Conservation (phyloP, 2,113 vertebrate genomes). For the Chlamydotis undulata region DNA sequence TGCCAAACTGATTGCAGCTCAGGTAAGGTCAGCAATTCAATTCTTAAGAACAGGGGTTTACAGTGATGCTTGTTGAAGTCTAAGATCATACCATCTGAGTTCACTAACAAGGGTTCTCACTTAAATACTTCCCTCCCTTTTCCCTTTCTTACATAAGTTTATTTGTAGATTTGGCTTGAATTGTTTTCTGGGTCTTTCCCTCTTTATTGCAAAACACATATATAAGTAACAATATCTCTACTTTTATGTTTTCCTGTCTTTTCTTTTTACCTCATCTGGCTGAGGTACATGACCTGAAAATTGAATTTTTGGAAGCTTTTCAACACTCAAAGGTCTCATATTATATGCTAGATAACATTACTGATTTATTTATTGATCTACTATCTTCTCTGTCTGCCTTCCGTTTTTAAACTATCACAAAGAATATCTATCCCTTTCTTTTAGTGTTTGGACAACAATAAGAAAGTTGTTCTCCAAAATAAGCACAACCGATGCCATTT, state of each 20-base stretch:
- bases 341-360: not conserved
- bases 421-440: not conserved
- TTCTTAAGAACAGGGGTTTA: not conserved
- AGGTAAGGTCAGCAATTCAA: not conserved
- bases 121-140: not conserved
- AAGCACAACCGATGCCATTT: not conserved
- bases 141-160: not conserved
- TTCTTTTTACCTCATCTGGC: not conserved
- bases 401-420: slow-evolving; percentile 9
- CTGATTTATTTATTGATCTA: slow-evolving; percentile 50
- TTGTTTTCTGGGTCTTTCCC: not conserved
- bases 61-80: not conserved
- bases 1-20: not conserved
- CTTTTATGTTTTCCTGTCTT: not conserved
- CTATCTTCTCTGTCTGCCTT: slow-evolving; percentile 14
- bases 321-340: not conserved
- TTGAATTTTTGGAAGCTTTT: slow-evolving; percentile 5
- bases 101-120: not conserved
- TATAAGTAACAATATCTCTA: not conserved
- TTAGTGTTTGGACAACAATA: slow-evolving; percentile 24
- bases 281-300: not conserved
- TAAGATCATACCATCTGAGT: not conserved
- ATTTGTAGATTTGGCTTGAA: not conserved
- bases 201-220: not conserved
- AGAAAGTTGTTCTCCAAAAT: slow-evolving; percentile 27